Base-by-base conservation (phyloP, 2,888 invertebrate genomes). In the Conops quadrifasciatus region DNA sequence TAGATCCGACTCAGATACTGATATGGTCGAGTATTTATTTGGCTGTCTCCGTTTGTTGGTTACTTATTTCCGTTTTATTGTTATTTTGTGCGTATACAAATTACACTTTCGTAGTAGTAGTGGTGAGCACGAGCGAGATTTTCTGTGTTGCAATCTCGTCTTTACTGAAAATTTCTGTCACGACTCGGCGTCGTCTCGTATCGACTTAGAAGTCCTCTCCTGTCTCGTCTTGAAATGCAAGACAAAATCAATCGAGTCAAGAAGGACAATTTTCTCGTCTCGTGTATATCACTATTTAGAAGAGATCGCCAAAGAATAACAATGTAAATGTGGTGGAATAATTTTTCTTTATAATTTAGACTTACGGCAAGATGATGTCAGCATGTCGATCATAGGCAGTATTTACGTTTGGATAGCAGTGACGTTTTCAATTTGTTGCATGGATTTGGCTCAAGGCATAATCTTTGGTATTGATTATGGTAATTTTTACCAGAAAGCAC, bases 401-500 rank as follows among this genome's bases (percentile, higher is more conserved):
- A 73, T 86, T 7, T 81, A 78, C 67, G 74, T 78, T 56, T 87
- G 87, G 87, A 79, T 81, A 1, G 76, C 79, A 65, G 74, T 84
- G 11, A 77, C 82, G 49, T 71, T 80, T 13, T 73, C 74, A 53
- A 80, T 86, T 30, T 81, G 80, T 65, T 73, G 76, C 43, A 80
- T 87, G 81, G 86, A 87, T 75, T 73, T 86, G 28, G 77, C 77
- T 0, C 71, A 83, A 2, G 85, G 84, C 5, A 77, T 86, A 51
- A 82, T 86, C 24, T 87, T 87, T 67, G 84, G 83, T 45, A 70
- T 86, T 4, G 87, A 86, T 66, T 86, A 79, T 69, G 76, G 81
- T 0, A 78, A 80, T 43, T 83, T 84, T 70, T 75, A 80, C 24
- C 59, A 43, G 15, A 51, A 28, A n/a, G 80, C 84, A 0, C 75